These are phyloP conservation scores for Nesidiocoris tenuis DNA, from an alignment of 2,888 invertebrate genomes.

Conservation along the genomic window DNA sequence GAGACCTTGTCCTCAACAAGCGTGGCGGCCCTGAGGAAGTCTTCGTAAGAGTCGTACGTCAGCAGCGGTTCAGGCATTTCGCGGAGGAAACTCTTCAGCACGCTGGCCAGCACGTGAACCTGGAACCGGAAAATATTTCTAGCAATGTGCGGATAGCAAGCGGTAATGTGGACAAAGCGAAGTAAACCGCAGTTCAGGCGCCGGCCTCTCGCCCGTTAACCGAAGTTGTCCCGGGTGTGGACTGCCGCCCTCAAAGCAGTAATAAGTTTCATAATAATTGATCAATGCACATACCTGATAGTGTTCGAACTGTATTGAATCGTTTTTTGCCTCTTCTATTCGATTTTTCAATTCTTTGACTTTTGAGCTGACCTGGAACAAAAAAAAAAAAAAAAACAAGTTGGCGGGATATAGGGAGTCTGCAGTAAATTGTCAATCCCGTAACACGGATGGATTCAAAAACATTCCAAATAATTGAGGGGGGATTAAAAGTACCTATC, in stretches of 20 bases:
- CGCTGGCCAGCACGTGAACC: conserved; percentile 86
- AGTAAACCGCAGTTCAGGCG: background rate
- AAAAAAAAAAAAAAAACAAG: conserved; percentile 1
- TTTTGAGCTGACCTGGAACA: conserved; percentile 60
- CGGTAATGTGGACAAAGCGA: background rate
- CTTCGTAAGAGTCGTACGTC: conserved; percentile 91
- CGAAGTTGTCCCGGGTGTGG: too few relatives aligned
- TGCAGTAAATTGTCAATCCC: too few relatives aligned
- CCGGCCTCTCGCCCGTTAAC: too few relatives aligned
- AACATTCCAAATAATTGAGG: too few relatives aligned
- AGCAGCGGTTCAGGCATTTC: conserved; percentile 92
- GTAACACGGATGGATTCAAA: too few relatives aligned
- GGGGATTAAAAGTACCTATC: too few relatives aligned
- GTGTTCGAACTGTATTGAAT: conserved; percentile 51
- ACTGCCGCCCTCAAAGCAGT: background rate
- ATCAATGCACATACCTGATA: too few relatives aligned
- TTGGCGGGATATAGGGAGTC: too few relatives aligned
- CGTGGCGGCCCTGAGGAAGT: conserved; percentile 86
- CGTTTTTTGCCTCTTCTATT: conserved; percentile 65
- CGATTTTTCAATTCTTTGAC: conserved; percentile 73
- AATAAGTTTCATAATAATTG: too few relatives aligned
- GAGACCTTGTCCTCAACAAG: conserved; percentile 81
- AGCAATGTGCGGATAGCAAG: too few relatives aligned
- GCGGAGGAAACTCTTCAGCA: conserved; percentile 83
- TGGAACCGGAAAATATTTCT: conserved; percentile 22